phyloP scores from a whole-genome alignment of 1,140 invertebrate species.

The Platyscapa corneri region DNA sequence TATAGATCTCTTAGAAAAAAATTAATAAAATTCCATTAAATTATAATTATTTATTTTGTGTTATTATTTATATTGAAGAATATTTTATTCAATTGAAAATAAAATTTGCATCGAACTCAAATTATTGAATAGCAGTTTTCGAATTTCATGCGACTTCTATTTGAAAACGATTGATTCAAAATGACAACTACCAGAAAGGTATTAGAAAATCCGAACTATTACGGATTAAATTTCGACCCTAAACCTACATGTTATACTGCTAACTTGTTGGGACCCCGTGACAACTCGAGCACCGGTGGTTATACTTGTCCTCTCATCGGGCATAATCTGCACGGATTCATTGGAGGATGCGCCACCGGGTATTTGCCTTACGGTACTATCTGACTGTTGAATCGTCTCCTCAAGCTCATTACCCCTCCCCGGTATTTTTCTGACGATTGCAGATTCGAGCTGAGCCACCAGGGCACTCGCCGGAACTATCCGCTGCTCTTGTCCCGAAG shows the following conservation, averaged over 20 bases:
- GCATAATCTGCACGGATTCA: slow-evolving; percentile 56
- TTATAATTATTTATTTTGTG: too few species aligned
- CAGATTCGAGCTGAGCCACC: slow-evolving; percentile 60
- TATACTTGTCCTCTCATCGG: slow-evolving; percentile 58
- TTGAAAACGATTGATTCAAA: too few species aligned
- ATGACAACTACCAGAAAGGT: too few species aligned
- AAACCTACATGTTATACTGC: slow-evolving; percentile 60
- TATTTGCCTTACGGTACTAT: slow-evolving; percentile 65
- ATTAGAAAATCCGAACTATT: too few species aligned
- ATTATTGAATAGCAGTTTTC: too few species aligned
- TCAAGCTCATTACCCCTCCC: slow-evolving; percentile 66
- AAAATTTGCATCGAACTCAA: too few species aligned
- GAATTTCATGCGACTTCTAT: too few species aligned
- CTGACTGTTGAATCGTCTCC: slow-evolving; percentile 58
- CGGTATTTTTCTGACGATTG: slow-evolving; percentile 65
- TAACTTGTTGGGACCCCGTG: slow-evolving; percentile 68
- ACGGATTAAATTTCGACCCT: background rate
- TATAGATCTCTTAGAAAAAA: too few species aligned
- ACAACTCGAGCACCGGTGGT: slow-evolving; percentile 63
- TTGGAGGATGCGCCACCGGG: slow-evolving; percentile 68
- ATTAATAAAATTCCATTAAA: too few species aligned
- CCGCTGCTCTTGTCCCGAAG: slow-evolving; percentile 69
- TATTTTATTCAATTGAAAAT: too few species aligned
- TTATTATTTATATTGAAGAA: too few species aligned
- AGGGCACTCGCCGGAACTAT: slow-evolving; percentile 45